Base-by-base conservation (phyloP, 2,797 vertebrate genomes). In the Gymnothorax javanicus region DNA sequence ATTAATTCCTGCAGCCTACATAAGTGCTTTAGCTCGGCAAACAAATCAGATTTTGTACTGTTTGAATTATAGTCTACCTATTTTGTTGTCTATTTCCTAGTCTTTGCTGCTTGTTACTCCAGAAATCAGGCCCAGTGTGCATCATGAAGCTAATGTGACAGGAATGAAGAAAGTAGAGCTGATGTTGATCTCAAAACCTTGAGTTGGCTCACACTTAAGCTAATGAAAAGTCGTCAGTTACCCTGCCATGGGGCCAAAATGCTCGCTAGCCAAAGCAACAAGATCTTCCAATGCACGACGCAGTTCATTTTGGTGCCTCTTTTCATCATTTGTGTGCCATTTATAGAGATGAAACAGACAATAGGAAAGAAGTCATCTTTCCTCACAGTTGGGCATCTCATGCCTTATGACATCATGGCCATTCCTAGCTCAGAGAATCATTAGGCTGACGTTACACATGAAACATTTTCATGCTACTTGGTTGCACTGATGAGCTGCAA, bases 281-380 rank as follows among this genome's bases (percentile, higher is more conserved):
- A 13, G 15, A 33, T 77, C 73, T 77, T 33, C 20, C 56, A 23
- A 4, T 8, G 27, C 7, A 4, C 2, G 23, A 8, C 54, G 50
- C 7, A 56, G 77, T 17, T 6, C 2, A 15, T 52, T 52, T 54
- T 23, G 52, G 77, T 56, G 23, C 17, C 27, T 23, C 50, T 81
- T 81, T 23, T 11, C 23, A 54, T 81, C 50, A 54, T 81, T 81
- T 81, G n/a, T n/a, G n/a, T 81, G 77, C 7, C 77, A 81, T 81
- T 23, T 56, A 81, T 54, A 81, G 27, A 81, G 77, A n/a, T 17
- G 17, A 54, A 52, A 23, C 54, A 81, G 56, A 77, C 52, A 20
- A n/a, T 43, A 56, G 52, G 52, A 56, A 23, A 9, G 11, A 23
- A 56, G 20, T 15, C 50, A 17, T 81, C 20, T 8, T n/a, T 20